Conservation (phyloP, 2,888 invertebrate species). For the Mythimna lalbum region DNA sequence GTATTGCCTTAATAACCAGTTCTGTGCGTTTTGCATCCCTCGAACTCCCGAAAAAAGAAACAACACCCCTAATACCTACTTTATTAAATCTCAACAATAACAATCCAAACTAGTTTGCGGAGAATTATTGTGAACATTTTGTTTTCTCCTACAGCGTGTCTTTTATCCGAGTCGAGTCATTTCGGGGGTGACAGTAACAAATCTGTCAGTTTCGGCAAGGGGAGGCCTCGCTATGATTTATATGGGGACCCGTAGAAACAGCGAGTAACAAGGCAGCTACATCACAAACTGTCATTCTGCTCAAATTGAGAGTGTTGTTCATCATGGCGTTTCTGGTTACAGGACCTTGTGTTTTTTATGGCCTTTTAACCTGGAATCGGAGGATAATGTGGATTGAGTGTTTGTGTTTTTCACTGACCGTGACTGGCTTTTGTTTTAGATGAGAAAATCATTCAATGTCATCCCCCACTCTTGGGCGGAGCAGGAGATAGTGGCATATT, state of each 20-base stretch:
- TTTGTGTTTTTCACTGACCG: neutral
- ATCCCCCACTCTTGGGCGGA: no score
- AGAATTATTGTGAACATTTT: slow-evolving; percentile 63
- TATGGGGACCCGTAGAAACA: slow-evolving; percentile 60
- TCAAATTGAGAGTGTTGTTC: slow-evolving; percentile 51
- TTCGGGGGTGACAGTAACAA: slow-evolving; percentile 79
- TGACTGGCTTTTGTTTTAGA: no score
- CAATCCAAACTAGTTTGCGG: slow-evolving; percentile 59
- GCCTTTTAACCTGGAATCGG: neutral
- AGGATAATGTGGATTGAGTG: neutral
- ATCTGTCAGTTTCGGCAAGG: slow-evolving; percentile 72
- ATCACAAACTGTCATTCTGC: slow-evolving; percentile 57
- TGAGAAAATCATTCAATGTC: no score
- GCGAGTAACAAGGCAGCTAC: slow-evolving; percentile 67
- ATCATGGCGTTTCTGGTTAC: slow-evolving; percentile 20
- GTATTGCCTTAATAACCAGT: neutral
- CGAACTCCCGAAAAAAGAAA: neutral
- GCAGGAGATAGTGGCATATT: no score
- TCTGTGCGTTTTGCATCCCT: neutral
- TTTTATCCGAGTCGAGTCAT: slow-evolving; percentile 74
- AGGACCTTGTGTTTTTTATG: slow-evolving; percentile 10
- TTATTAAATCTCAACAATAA: slow-evolving; percentile 36
- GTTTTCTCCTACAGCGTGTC: slow-evolving; percentile 47
- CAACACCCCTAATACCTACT: slow-evolving; percentile 18
- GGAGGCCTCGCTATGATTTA: slow-evolving; percentile 70